Evolutionary conservation across 2,888 invertebrate genomes (phyloP).

Genomic region (Tolmerus cingulatus): DNA sequence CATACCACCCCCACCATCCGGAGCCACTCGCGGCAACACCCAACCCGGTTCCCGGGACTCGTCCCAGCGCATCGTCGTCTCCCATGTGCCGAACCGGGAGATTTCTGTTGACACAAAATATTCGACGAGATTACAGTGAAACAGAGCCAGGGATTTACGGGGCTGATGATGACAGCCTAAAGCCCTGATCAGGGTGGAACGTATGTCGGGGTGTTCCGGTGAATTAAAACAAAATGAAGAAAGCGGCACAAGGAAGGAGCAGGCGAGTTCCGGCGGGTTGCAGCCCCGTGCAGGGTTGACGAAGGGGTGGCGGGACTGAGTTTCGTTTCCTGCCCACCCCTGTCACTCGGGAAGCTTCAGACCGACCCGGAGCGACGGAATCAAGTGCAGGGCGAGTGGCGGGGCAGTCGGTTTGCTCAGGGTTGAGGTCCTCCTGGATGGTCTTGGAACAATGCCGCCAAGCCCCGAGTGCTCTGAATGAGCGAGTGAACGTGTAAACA

Average conservation of each 20-base stretch:
- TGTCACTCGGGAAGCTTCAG: background rate
- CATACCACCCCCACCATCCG: background rate
- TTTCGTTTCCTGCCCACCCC: background rate
- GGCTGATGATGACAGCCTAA: slow-evolving; percentile 15
- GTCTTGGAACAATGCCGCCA: slow-evolving; percentile 11
- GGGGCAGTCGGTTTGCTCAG: too few species aligned
- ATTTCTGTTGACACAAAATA: slow-evolving; percentile 46
- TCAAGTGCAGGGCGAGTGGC: background rate
- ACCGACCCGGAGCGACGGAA: background rate
- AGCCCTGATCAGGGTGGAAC: slow-evolving; percentile 19
- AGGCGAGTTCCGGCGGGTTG: background rate
- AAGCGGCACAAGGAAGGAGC: background rate
- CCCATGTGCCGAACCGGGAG: background rate
- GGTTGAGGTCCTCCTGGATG: background rate
- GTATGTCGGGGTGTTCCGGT: slow-evolving; percentile 12
- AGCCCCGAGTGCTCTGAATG: slow-evolving; percentile 8
- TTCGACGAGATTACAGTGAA: slow-evolving; percentile 43
- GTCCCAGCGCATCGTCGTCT: background rate
- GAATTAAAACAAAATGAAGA: slow-evolving; percentile 15
- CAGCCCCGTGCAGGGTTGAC: background rate
- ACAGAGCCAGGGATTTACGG: slow-evolving; percentile 18
- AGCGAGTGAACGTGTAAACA: slow-evolving; percentile 36
- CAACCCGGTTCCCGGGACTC: background rate
- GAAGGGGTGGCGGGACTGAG: background rate
- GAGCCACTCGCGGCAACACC: background rate